Base-by-base conservation (phyloP, 1,140 invertebrate species). In the Drosophila aff. region DNA sequence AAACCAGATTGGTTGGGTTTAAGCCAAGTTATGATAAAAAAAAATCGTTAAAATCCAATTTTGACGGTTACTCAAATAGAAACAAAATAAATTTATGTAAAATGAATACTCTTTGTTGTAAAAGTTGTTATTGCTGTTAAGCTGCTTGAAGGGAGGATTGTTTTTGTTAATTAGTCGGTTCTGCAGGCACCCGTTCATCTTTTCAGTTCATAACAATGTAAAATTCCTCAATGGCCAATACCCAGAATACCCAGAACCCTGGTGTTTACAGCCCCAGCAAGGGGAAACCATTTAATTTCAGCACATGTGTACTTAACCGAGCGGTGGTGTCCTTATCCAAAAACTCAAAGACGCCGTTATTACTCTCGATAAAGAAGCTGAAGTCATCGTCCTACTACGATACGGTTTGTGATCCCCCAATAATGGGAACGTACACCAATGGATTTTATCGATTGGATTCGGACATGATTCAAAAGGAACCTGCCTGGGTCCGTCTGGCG, bases 321-420 rank as follows among this genome's bases (percentile, higher is more conserved):
- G 11, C 49, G 40, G 7, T 4, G 40, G 7, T 6, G 18, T 68
- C 40, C 63, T 55, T 55, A 55, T 67, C 38, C 67, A 63, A 44
- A 63, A 44, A 11, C 9, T 38, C 10, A 16, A 23, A 10, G n/a
- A 31, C 28, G 26, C n/a, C 18, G 28, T 44, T 41, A 31, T 31
- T n/a, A 9, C 23, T 10, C 18, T 41, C 40, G 67, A 71, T 71
- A 71, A 68, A 49, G 38, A 57, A 46, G 23, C 50, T 55, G 33
- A 44, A 71, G 67, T 68, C 67, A 71, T 71, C 67, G 49, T 68
- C 67, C 63, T 71, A 69, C 28, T 21, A n/a, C 49, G 64, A 71
- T 71, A 71, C 21, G 49, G 67, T 57, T 71, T 71, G 67, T 52
- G 49, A 71, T 71, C 67, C 67, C 67, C 46, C 64, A 53, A 71